Evolutionary conservation across 2,113 vertebrate species (phyloP), one percentile per base, ranked within the genome.

Genomic region (Ictalurus punctatus): DNA sequence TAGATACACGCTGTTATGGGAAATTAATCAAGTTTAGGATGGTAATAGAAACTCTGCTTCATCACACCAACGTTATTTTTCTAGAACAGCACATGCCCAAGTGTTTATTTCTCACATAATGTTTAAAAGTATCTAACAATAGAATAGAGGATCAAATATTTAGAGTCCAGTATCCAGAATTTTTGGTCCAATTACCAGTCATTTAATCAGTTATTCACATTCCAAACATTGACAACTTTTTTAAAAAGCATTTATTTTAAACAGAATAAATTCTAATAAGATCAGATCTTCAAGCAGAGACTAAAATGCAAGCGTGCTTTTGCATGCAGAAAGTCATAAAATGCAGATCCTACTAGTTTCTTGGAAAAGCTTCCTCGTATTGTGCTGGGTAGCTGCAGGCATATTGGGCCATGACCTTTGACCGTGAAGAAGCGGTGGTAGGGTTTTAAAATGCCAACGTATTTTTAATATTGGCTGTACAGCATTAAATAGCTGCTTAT

Each of bases 301-400:
- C 23, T 63, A 27, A 10, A 3, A 3, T 67, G 30, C 1, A 30
- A 69, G 27, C 3, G 0, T 69, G 27, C 65, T 30, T 69, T 69
- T 5, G 65, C 12, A 3, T 69, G 63, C 63, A 65, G 25, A 27
- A 12, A 65, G 25, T 65, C 25, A 0, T 65, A 27, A 27, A 65
- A 10, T 63, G 79, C 3, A 63, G 52, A 80, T 88, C 74, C 54
- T 65, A 88, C 76, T 61, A 81, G 48, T 58, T 40, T 86, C 65
- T 65, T 88, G 61, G 0, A 78, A 84, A 87, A 52, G 73, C 48
- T 80, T 90, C 54, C 74, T 88, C 17, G 4, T 63, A 59, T 88
- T 83, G 78, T 90, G 78, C 58, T 69, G 12, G 8, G 17, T 19
- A 14, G 14, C 65, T 63, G 69, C 67, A 74, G 76, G 82, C n/a